phyloP scores from a whole-genome alignment of 2,888 invertebrate species.

The Mellilla xanthometata region DNA sequence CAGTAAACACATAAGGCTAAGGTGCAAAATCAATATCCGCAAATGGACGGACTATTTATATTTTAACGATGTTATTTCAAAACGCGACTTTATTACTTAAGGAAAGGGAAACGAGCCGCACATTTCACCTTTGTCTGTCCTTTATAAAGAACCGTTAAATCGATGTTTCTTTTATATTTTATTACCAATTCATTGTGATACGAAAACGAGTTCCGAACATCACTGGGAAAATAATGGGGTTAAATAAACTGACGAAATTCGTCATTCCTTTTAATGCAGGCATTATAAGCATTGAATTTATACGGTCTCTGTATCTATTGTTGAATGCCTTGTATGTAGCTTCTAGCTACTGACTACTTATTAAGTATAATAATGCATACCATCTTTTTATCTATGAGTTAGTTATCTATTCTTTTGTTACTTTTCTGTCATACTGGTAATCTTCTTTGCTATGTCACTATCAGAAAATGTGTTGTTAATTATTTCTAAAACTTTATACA shows the following conservation, averaged over 20 bases:
- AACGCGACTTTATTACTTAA: background rate
- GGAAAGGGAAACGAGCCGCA: background rate
- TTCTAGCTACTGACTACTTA: too few species aligned
- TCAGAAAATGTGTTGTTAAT: slow-evolving; percentile 3
- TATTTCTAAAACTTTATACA: background rate
- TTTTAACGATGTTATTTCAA: too few species aligned
- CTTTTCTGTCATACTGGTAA: background rate
- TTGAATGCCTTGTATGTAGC: too few species aligned
- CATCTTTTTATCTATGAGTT: too few species aligned
- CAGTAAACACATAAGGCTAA: too few species aligned
- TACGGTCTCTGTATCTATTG: too few species aligned
- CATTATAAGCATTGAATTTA: slow-evolving; percentile 9
- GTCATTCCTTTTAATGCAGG: slow-evolving; percentile 13
- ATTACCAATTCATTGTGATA: background rate
- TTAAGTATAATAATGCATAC: too few species aligned
- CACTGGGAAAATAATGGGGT: background rate
- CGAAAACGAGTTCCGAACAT: background rate
- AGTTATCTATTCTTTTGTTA: too few species aligned
- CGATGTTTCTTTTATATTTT: background rate
- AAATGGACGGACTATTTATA: too few species aligned
- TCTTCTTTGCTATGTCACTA: background rate
- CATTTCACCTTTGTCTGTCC: background rate
- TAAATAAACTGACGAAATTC: background rate
- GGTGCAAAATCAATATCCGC: too few species aligned
- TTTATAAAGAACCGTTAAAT: background rate